Conservation (phyloP, 2,888 invertebrate species). For the Bombyx huttoni region DNA sequence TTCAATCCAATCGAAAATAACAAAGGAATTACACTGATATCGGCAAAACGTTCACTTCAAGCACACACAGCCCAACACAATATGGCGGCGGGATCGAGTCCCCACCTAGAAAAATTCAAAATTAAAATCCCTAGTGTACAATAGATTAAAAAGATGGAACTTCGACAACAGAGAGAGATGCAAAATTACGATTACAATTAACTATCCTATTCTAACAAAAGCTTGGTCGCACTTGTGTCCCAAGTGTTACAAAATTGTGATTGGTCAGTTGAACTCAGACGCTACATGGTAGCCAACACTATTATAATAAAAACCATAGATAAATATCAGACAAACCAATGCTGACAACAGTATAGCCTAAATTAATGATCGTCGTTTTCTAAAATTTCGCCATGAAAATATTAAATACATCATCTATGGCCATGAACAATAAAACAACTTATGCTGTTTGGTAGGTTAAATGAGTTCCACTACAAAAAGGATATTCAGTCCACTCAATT, state of each 20-base stretch:
- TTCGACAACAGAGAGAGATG: neutral
- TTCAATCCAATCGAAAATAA: slow-evolving; percentile 50
- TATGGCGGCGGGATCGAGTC: slow-evolving; percentile 67
- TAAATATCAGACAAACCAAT: slow-evolving; percentile 2
- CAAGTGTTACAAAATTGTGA: slow-evolving; percentile 25
- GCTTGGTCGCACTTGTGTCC: neutral
- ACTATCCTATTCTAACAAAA: neutral
- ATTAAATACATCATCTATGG: too few relatives aligned
- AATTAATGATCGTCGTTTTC: too few relatives aligned
- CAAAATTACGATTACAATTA: neutral
- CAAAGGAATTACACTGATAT: slow-evolving; percentile 58
- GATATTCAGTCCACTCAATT: too few relatives aligned
- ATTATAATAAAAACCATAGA: slow-evolving; percentile 10
- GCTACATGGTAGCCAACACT: slow-evolving; percentile 46
- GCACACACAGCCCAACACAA: slow-evolving; percentile 68
- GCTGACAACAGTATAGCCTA: too few relatives aligned
- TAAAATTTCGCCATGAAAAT: too few relatives aligned
- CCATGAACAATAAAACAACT: too few relatives aligned
- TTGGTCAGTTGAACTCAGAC: slow-evolving; percentile 48
- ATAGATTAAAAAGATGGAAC: neutral
- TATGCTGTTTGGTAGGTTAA: too few relatives aligned
- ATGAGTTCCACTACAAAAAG: too few relatives aligned
- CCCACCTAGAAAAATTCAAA: slow-evolving; percentile 66
- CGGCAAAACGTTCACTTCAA: slow-evolving; percentile 51
- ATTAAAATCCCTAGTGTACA: slow-evolving; percentile 21